A percentile compares a stretch with the other conserved stretches of the same genome.
These are phyloP conservation scores for Grallaria varia DNA, from an alignment of 2,113 vertebrate genomes.

Conservation along the genomic window DNA sequence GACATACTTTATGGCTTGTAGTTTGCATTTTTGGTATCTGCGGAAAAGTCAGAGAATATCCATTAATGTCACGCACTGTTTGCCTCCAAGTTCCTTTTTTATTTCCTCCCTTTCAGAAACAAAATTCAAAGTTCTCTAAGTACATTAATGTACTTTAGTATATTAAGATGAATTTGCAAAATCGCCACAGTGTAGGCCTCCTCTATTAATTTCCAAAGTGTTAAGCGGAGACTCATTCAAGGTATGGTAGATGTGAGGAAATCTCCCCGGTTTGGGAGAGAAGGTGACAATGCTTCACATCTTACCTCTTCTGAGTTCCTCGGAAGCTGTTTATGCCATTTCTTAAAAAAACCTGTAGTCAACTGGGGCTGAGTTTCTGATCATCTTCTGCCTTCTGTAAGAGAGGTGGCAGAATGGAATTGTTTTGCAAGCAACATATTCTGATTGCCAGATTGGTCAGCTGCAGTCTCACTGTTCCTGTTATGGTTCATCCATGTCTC, in stretches of 20 bases:
- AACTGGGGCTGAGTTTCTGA: not conserved
- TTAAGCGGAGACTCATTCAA: not conserved
- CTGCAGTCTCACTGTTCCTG: not conserved
- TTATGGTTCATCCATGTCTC: not conserved
- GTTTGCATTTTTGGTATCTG: not conserved
- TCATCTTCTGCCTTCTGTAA: not conserved
- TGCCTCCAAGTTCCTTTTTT: not conserved
- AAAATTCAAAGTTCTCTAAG: not conserved
- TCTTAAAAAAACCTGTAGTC: not conserved
- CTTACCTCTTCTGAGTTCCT: not conserved
- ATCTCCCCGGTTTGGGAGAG: not conserved
- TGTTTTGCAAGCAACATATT: not conserved
- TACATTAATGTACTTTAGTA: not conserved
- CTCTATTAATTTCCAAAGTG: not conserved
- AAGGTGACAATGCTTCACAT: not conserved
- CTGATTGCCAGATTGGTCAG: not conserved
- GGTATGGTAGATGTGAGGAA: not conserved
- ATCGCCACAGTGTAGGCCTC: not conserved
- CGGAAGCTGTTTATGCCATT: not conserved
- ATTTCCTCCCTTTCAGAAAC: not conserved
- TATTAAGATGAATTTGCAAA: not conserved
- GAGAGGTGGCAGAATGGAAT: not conserved
- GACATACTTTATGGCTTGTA: not conserved
- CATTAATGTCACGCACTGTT: not conserved
- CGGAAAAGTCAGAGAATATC: not conserved